Percentiles rank a stretch among this genome's conserved stretches.
Conservation (phyloP, 1,140 invertebrate species). For the Hylaeus anthracinus region DNA sequence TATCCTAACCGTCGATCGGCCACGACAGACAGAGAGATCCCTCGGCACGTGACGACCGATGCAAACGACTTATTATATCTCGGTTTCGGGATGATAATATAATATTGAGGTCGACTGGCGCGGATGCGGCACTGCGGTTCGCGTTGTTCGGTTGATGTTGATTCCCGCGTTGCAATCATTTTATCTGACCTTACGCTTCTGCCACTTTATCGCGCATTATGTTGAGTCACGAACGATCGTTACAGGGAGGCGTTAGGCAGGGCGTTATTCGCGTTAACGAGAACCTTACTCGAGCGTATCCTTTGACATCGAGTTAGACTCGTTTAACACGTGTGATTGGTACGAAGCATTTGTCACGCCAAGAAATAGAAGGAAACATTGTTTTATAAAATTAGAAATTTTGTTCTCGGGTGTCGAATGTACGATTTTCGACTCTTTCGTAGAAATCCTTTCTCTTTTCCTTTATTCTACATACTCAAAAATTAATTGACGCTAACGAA, state of each 20-base stretch:
- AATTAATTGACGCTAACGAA: too few relatives aligned
- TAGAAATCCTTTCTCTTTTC: too few relatives aligned
- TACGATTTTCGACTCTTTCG: too few relatives aligned
- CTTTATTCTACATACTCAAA: too few relatives aligned
- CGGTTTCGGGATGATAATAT: conserved; percentile 60
- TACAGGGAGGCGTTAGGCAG: too few relatives aligned
- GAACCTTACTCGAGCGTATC: background rate
- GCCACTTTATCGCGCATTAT: background rate
- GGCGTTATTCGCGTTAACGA: background rate
- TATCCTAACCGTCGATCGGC: conserved; percentile 53
- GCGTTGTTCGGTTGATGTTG: background rate
- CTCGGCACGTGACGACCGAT: conserved; percentile 58
- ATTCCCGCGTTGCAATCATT: conserved; percentile 9
- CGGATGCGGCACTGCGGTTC: conserved; percentile 36
- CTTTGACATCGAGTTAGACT: too few relatives aligned
- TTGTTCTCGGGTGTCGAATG: too few relatives aligned
- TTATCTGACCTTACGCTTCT: background rate
- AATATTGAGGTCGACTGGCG: conserved; percentile 59
- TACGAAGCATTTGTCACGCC: too few relatives aligned
- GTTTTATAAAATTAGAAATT: too few relatives aligned
- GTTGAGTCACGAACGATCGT: background rate
- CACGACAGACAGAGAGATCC: conserved; percentile 17
- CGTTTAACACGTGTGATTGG: too few relatives aligned
- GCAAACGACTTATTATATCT: conserved; percentile 63
- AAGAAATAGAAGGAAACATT: too few relatives aligned